Evolutionary conservation across 2,797 vertebrate genomes (phyloP), one percentile per base, ranked within the genome.

Genomic region (Platalea minor): DNA sequence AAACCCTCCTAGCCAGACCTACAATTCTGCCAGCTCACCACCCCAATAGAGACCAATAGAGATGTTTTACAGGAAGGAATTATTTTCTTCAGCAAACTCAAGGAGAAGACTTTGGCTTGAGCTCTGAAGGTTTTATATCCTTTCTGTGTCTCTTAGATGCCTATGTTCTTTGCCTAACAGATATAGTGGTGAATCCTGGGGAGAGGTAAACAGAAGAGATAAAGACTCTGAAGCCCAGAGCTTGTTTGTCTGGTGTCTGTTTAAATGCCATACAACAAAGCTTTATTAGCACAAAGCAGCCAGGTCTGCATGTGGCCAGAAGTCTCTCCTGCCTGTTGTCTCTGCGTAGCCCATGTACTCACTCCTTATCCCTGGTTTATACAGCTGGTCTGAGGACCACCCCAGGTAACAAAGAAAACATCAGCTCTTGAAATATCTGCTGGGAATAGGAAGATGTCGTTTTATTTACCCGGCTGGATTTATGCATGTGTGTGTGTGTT

Each of bases 311-410:
- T 95, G 91, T 88, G 94, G 70, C 91, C 94, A 96, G 93, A 97
- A 96, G 85, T 74, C 80, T 87, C 85, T 96, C 91, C 94, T 96
- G 96, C 76, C 91, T 87, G 81, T 90, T 95, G 92, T 82, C 75
- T 96, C 69, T 94, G 50, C 7, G 5, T 16, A 93, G 87, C 64
- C 85, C 89, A 61, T 89, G 74, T 79, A 89, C 85, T 92, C 39
- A 54, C 54, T 95, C 61, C 73, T 92, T 93, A 96, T 94, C 96
- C 94, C 91, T 95, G 67, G 91, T 96, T 97, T 97, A 96, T 97
- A 93, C 97, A 97, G 97, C 97, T 97, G 97, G 96, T 92, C 88
- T 76, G 50, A 85, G 91, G 97, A 98, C 97, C 97, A 98, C 98
- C 97, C 97, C 93, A 88, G 82, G 97, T 97, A 97, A 97, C 35